Conservation (phyloP, 2,113 vertebrate genomes). For the Cochlearius cochlearius region DNA sequence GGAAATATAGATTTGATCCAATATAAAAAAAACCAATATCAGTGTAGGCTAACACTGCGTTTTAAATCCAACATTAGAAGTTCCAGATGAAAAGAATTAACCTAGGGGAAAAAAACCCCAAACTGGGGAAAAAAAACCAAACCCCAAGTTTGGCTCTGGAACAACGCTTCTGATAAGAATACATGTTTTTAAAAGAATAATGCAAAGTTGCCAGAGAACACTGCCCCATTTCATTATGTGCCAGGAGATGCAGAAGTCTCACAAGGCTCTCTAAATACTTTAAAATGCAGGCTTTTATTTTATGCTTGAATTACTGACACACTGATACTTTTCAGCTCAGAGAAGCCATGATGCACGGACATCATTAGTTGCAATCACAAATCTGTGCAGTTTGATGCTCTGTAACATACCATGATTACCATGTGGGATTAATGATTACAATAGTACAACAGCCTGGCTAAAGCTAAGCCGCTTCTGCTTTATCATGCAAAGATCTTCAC, state of each 20-base stretch:
- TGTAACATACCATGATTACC: background rate
- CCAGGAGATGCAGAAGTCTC: background rate
- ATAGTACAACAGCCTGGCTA: background rate
- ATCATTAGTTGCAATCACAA: background rate
- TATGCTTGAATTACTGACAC: background rate
- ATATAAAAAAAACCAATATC: background rate
- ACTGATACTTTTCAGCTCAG: background rate
- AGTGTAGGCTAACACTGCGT: background rate
- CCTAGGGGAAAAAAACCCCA: background rate
- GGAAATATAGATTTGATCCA: background rate
- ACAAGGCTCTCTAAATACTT: background rate
- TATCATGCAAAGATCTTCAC: background rate
- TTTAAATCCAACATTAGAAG: background rate
- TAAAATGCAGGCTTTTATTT: background rate
- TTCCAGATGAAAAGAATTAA: background rate
- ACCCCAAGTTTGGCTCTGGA: background rate
- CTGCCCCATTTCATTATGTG: background rate
- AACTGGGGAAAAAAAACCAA: background rate
- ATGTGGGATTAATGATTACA: background rate
- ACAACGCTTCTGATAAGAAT: background rate
- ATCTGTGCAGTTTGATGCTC: background rate
- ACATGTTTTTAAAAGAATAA: background rate
- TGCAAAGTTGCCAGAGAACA: background rate
- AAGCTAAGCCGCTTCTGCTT: background rate
- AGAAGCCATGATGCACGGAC: background rate